Conservation (phyloP, 1,140 invertebrate genomes). For the Phthorimaea operculella region DNA sequence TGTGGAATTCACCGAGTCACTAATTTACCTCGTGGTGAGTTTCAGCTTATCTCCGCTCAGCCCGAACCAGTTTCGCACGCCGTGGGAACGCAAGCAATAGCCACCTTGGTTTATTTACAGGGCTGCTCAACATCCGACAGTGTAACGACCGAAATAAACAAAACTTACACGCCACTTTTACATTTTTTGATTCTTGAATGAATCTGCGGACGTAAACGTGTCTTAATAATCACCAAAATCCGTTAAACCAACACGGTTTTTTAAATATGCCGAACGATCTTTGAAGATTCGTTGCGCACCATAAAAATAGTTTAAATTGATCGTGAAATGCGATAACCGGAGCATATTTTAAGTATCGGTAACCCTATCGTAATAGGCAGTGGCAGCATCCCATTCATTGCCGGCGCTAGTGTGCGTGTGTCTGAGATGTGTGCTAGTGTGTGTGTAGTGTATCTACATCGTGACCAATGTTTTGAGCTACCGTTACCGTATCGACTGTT, state of each 20-base stretch:
- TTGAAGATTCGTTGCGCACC: neutral
- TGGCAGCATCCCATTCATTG: slow-evolving; percentile 54
- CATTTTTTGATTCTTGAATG: slow-evolving; percentile 8
- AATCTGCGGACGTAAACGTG: neutral
- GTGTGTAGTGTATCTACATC: neutral
- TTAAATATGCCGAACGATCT: neutral
- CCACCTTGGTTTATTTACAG: slow-evolving; percentile 52
- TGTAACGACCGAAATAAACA: slow-evolving; percentile 15
- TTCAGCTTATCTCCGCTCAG: slow-evolving; percentile 47
- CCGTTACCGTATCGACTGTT: slow-evolving; percentile 33
- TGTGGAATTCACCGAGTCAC: slow-evolving; percentile 41
- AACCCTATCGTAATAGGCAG: slow-evolving; percentile 42
- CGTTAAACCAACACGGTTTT: neutral
- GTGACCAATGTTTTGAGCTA: slow-evolving; percentile 23
- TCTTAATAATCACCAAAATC: neutral
- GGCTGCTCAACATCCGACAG: slow-evolving; percentile 29
- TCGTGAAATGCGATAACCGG: neutral
- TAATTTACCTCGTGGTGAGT: slow-evolving; percentile 56
- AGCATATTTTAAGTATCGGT: slow-evolving; percentile 15
- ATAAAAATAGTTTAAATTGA: slow-evolving; percentile 2
- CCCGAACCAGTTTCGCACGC: slow-evolving; percentile 55
- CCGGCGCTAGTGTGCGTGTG: slow-evolving; percentile 17
- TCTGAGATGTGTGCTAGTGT: slow-evolving; percentile 2
- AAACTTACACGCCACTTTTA: slow-evolving; percentile 17
- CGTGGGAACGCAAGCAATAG: slow-evolving; percentile 58